Base-by-base conservation (phyloP, 2,888 invertebrate species). In the Drosophila kuntzei region DNA sequence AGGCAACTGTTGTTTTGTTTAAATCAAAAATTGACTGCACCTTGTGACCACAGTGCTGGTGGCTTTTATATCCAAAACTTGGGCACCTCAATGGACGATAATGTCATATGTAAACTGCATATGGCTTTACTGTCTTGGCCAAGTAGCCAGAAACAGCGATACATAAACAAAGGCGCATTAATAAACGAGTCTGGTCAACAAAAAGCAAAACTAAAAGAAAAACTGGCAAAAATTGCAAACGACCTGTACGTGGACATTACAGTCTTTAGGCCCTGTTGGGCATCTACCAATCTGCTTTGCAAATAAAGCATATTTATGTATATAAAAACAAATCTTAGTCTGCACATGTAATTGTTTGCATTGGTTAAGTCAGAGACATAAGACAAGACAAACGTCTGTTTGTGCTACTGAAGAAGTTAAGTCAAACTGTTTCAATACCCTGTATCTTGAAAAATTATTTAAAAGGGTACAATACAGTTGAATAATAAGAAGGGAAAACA, bases 21-120 rank as follows among this genome's bases (percentile, higher is more conserved):
- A 86, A 79, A 80, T 78, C 82, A 80, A 79, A 79, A 77, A 74
- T 73, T 76, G 84, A 91, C 89, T 90, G 87, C 80, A 88, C 71
- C 60, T 75, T 67, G 18, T 54, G 60, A 55, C 32, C 65, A 29
- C 11, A 54, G 50, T 25, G 59, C 55, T 39, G 50, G 59, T 58
- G 49, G 76, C 78, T 90, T 91, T 87, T 90, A 90, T 91, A 90
- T 71, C 32, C 66, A 54, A 61, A 47, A 71, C 9, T 41, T 59
- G 53, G 36, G 44, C 22, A 34, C 62, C 36, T 51, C 37, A 59
- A 79, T 51, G 70, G 68, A 71, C 68, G 78, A 79, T 90, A 89
- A 85, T 79, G 73, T 75, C 72, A 73, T 80, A 78, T 79, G 79
- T 79, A 89, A 89, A 87, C 79, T 79, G 74, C 74, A 79, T 59